phyloP scores from a whole-genome alignment of 2,797 vertebrate genomes.

The Ctenopoma kingsleyae region DNA sequence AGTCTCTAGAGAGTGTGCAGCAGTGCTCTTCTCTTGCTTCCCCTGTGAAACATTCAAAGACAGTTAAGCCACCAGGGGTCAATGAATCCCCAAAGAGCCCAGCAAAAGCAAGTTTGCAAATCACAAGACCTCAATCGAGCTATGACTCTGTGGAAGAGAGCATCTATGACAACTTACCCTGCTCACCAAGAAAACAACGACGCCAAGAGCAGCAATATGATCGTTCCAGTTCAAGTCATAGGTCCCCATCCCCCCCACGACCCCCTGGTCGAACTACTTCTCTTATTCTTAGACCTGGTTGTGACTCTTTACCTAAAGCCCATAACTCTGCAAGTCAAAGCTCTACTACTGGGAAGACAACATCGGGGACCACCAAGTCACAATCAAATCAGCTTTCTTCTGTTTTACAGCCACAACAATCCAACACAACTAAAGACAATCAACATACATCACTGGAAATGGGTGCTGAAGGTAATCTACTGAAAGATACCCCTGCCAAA shows the following conservation, averaged over 20 bases:
- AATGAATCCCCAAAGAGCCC: constrained; percentile 74
- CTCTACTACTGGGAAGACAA: constrained; percentile 68
- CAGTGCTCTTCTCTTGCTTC: constrained; percentile 78
- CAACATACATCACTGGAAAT: constrained; percentile 64
- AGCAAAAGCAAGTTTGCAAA: constrained; percentile 72
- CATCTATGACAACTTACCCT: constrained; percentile 78
- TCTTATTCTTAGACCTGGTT: constrained; percentile 82
- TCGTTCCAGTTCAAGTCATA: constrained; percentile 56
- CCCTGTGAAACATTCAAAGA: constrained; percentile 83
- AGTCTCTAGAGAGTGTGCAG: constrained; percentile 71
- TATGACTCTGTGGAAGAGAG: constrained; percentile 71
- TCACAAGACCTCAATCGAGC: constrained; percentile 65
- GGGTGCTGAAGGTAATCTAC: constrained; percentile 59
- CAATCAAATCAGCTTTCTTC: constrained; percentile 55
- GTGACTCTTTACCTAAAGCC: constrained; percentile 68
- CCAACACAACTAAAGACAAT: constrained; percentile 54
- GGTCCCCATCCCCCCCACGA: constrained; percentile 82
- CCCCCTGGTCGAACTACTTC: constrained; percentile 89
- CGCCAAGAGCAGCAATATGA: constrained; percentile 80
- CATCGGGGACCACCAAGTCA: constrained; percentile 48
- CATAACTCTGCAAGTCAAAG: constrained; percentile 66
- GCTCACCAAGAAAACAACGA: constrained; percentile 80
- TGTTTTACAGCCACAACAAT: constrained; percentile 72
- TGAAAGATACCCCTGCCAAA: constrained; percentile 77
- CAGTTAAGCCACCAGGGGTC: constrained; percentile 77